These are phyloP conservation scores for Bimastos eiseni DNA, from an alignment of 2,888 invertebrate genomes.

Conservation along the genomic window DNA sequence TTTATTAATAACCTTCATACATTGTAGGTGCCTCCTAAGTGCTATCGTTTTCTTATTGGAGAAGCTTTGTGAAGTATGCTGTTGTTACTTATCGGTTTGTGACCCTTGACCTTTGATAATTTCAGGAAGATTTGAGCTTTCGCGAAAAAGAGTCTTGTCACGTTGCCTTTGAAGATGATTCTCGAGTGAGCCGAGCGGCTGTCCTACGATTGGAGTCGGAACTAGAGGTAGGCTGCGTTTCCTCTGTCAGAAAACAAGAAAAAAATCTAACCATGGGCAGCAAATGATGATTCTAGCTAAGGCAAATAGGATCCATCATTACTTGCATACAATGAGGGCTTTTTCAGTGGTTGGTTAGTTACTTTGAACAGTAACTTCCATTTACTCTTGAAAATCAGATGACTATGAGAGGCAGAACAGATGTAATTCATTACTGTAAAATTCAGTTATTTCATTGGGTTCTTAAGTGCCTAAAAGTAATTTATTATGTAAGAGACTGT, in stretches of 20 bases:
- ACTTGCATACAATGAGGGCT: no score
- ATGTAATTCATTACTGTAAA: no score
- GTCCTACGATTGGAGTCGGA: neutral
- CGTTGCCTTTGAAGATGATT: neutral
- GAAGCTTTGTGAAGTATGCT: no score
- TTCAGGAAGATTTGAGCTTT: neutral
- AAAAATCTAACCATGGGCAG: neutral
- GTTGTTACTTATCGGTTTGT: no score
- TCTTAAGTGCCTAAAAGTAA: no score
- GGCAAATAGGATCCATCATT: neutral
- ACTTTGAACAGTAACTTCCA: no score
- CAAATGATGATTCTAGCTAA: neutral
- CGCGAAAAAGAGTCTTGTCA: neutral
- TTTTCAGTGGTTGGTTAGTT: no score
- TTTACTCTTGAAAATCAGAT: neutral
- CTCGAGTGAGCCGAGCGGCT: neutral
- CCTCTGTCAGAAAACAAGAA: constrained; percentile 2
- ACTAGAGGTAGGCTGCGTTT: neutral
- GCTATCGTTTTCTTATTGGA: no score
- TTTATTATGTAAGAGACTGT: no score
- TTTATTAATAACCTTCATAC: neutral
- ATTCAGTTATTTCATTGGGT: no score
- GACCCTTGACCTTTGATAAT: neutral
- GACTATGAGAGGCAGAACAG: neutral
- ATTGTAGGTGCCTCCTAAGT: no score